phyloP scores from a whole-genome alignment of 2,113 vertebrate genomes.

The Polyodon spathula region DNA sequence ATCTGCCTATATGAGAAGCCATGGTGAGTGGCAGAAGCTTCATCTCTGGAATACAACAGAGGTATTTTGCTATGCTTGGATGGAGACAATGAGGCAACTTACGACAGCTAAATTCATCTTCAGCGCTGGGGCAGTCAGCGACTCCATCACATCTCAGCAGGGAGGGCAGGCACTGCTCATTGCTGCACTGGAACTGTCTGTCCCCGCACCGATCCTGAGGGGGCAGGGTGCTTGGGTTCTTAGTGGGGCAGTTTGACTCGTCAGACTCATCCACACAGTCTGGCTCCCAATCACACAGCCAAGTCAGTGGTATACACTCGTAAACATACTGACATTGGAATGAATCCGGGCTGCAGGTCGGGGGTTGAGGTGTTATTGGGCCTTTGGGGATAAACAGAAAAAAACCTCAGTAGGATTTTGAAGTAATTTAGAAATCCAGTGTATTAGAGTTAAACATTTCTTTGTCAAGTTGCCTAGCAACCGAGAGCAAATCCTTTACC shows the following conservation, averaged over 20 bases:
- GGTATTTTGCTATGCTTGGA: no score
- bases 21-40: no score
- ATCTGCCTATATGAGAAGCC: no score
- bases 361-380: conserved; percentile 34
- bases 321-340: conserved; percentile 55
- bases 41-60: no score
- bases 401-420: no score
- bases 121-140: conserved; percentile 57
- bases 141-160: conserved; percentile 71
- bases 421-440: no score
- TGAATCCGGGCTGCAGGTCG: conserved; percentile 40
- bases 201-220: conserved; percentile 46
- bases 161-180: conserved; percentile 53
- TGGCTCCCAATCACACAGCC: conserved; percentile 49
- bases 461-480: no score
- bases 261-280: conserved; percentile 73
- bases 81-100: conserved; percentile 45
- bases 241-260: conserved; percentile 57
- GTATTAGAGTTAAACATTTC: no score
- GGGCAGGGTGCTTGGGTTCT: conserved; percentile 30
- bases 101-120: conserved; percentile 77
- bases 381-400: conserved; percentile 36
- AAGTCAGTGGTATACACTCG: conserved; percentile 55
- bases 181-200: conserved; percentile 54
- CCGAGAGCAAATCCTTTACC: no score